Evolutionary conservation across 2,888 invertebrate species (phyloP).

Genomic region (Isotomurus palustris): DNA sequence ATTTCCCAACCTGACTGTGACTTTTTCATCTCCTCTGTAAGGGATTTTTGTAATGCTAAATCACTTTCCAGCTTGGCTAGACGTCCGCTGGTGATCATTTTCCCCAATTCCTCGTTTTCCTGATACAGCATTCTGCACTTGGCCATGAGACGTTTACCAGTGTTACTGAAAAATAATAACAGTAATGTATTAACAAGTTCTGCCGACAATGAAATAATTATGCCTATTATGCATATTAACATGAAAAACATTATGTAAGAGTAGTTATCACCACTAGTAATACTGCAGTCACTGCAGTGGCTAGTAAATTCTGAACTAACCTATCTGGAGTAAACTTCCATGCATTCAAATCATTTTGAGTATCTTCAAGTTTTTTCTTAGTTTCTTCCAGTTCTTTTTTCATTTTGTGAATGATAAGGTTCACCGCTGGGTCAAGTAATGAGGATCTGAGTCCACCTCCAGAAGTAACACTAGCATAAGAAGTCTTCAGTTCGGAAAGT

Average conservation of each 20-base stretch:
- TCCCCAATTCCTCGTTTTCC: constrained; percentile 95
- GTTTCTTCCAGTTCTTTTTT: constrained; percentile 84
- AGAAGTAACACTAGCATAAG: constrained; percentile 71
- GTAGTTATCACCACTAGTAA: too few species aligned
- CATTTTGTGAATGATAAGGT: constrained; percentile 83
- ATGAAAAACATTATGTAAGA: too few species aligned
- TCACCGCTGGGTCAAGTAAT: constrained; percentile 90
- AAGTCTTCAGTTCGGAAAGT: constrained; percentile 85
- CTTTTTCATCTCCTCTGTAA: constrained; percentile 93
- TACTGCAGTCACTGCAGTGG: too few species aligned
- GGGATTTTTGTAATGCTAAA: constrained; percentile 87
- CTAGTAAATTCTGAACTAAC: too few species aligned
- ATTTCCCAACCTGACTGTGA: constrained; percentile 76
- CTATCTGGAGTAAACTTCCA: constrained; percentile 99
- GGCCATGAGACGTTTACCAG: constrained; percentile 96
- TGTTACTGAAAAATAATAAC: constrained; percentile 72
- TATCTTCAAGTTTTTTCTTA: constrained; percentile 87
- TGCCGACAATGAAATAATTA: background rate
- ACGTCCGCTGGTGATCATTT: constrained; percentile 89
- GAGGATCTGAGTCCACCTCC: constrained; percentile 66
- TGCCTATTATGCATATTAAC: too few species aligned
- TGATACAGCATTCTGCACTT: constrained; percentile 91
- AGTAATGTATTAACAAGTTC: constrained; percentile 1
- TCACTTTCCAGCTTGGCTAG: constrained; percentile 94
- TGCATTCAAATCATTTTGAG: constrained; percentile 93